Conservation (phyloP, 2,113 vertebrate genomes). For the Hydrolagus affinis region DNA sequence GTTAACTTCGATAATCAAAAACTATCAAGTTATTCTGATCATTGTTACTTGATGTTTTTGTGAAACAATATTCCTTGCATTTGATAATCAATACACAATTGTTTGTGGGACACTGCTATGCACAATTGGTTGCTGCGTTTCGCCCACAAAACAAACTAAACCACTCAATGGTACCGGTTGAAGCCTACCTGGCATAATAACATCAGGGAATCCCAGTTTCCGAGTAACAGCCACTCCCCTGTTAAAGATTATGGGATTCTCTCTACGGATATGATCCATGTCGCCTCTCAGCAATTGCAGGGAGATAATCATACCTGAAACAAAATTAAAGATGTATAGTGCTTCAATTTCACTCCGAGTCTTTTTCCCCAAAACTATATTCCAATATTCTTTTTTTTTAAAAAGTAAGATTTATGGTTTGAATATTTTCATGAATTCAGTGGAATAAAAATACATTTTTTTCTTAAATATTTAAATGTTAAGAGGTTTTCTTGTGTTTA, state of each 20-base stretch:
- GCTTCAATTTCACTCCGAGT: conserved; percentile 40
- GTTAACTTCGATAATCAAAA: background rate
- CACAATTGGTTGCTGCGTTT: no score
- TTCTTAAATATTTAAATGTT: no score
- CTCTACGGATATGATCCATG: conserved; percentile 86
- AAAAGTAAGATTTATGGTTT: background rate
- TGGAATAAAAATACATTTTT: background rate
- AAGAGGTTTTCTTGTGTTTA: no score
- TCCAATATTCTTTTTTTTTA: background rate
- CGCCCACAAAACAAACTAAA: no score
- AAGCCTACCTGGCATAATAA: conserved; percentile 85
- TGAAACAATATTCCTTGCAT: no score
- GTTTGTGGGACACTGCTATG: no score
- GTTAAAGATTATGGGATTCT: conserved; percentile 84
- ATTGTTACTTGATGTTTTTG: no score
- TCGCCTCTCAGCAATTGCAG: conserved; percentile 87
- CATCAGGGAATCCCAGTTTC: conserved; percentile 89
- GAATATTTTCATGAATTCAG: background rate
- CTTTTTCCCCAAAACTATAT: background rate
- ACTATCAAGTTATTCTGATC: background rate
- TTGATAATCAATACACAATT: no score
- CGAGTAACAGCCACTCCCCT: conserved; percentile 78
- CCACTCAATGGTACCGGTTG: background rate
- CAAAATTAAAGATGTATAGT: conserved; percentile 11
- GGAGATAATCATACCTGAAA: conserved; percentile 83